These are phyloP conservation scores for Bedellia somnulentella DNA, from an alignment of 2,888 invertebrate species.

Conservation along the genomic window DNA sequence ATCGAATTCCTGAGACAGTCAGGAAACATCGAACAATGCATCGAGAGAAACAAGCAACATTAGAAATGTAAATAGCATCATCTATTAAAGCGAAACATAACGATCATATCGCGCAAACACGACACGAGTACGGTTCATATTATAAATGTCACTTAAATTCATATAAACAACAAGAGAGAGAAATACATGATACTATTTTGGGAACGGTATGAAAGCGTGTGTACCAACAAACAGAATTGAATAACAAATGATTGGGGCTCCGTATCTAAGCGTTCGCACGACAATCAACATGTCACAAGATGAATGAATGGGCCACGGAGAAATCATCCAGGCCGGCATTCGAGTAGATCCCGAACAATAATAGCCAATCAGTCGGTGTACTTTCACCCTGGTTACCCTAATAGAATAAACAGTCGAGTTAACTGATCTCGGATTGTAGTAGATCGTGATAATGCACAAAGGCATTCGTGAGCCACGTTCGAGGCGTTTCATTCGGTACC, in stretches of 20 bases:
- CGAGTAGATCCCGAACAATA: too few relatives aligned
- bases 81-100: too few relatives aligned
- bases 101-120: too few relatives aligned
- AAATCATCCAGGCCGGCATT: too few relatives aligned
- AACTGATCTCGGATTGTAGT: slow-evolving; percentile 37
- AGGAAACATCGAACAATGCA: too few relatives aligned
- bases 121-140: too few relatives aligned
- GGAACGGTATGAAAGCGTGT: neutral
- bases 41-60: too few relatives aligned
- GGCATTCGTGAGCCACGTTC: slow-evolving; percentile 50
- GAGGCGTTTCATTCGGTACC: too few relatives aligned
- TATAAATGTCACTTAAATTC: too few relatives aligned
- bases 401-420: slow-evolving; percentile 25
- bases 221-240: slow-evolving; percentile 20
- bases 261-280: slow-evolving; percentile 34
- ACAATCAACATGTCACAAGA: slow-evolving; percentile 40
- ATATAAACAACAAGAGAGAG: slow-evolving; percentile 2
- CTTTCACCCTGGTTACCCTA: slow-evolving; percentile 47
- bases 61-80: too few relatives aligned
- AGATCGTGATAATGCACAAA: slow-evolving; percentile 48
- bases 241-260: slow-evolving; percentile 32
- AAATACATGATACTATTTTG: slow-evolving; percentile 2
- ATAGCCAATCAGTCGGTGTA: slow-evolving; percentile 42
- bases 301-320: slow-evolving; percentile 28
- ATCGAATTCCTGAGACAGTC: too few relatives aligned